phyloP scores from a whole-genome alignment of 2,888 invertebrate genomes.

The Diarsia dahlii region DNA sequence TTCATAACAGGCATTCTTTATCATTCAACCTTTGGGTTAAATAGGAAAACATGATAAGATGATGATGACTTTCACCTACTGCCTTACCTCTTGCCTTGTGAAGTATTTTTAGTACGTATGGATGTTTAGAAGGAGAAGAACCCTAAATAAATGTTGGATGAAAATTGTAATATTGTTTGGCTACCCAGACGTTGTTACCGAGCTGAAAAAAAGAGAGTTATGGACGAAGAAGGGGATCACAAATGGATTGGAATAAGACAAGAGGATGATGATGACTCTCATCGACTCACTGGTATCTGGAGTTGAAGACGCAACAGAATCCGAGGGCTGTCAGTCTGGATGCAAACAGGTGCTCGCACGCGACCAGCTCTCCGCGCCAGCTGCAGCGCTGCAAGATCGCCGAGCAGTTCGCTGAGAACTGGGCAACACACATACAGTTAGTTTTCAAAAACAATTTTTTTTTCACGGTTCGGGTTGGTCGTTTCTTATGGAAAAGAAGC shows the following conservation, averaged over 20 bases:
- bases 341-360: slow-evolving; percentile 83
- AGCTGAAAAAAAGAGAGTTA: too few species aligned
- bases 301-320: slow-evolving; percentile 91
- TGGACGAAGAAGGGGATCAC: background rate
- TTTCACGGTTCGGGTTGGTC: too few species aligned
- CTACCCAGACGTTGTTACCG: background rate
- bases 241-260: background rate
- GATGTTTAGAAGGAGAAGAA: background rate
- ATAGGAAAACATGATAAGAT: too few species aligned
- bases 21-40: too few species aligned
- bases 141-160: background rate
- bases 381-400: slow-evolving; percentile 83
- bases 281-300: slow-evolving; percentile 76
- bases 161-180: background rate
- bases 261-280: background rate
- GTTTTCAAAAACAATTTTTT: background rate
- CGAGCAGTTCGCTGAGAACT: slow-evolving; percentile 86
- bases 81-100: too few species aligned
- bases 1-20: too few species aligned
- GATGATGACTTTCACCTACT: too few species aligned
- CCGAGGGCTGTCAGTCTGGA: slow-evolving; percentile 87
- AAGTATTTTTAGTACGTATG: background rate
- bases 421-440: background rate
- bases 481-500: too few species aligned
- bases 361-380: slow-evolving; percentile 79